Evolutionary conservation across 2,888 invertebrate species (phyloP).

Genomic region (Macaria liturata): DNA sequence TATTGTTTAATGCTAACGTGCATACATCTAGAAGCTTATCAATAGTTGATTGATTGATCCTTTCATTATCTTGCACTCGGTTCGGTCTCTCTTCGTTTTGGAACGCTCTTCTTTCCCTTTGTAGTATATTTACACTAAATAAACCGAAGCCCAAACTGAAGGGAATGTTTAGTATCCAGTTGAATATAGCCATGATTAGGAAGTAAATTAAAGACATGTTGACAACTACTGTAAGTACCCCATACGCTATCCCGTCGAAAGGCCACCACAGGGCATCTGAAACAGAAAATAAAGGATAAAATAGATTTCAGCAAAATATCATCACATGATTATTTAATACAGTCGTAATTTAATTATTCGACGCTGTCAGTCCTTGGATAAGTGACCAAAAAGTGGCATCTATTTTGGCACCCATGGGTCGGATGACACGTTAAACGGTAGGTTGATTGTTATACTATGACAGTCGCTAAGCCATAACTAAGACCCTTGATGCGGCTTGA

Average conservation of each 20-base stretch:
- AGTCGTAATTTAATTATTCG: too few species aligned
- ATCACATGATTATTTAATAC: too few species aligned
- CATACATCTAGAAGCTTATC: constrained; percentile 72
- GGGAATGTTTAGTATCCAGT: constrained; percentile 72
- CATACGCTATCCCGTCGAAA: constrained; percentile 59
- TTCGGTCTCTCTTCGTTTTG: constrained; percentile 30
- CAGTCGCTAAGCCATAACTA: too few species aligned
- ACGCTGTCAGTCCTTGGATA: too few species aligned
- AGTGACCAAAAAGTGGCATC: too few species aligned
- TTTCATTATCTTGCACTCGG: constrained; percentile 52
- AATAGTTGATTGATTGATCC: constrained; percentile 77
- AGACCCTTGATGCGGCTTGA: too few species aligned
- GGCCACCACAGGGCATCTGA: constrained; percentile 74
- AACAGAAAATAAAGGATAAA: too few species aligned
- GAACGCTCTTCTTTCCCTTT: constrained; percentile 49
- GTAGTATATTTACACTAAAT: constrained; percentile 56
- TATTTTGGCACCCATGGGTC: too few species aligned
- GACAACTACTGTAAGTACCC: constrained; percentile 52
- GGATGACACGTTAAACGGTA: too few species aligned
- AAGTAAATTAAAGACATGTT: constrained; percentile 61
- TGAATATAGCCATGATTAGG: constrained; percentile 63
- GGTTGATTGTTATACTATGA: too few species aligned
- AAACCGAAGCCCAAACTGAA: constrained; percentile 60
- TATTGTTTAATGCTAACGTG: constrained; percentile 52
- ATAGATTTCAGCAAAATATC: too few species aligned